These are phyloP conservation scores for Cepaea hortensis DNA, from an alignment of 2,888 invertebrate species.

Conservation along the genomic window DNA sequence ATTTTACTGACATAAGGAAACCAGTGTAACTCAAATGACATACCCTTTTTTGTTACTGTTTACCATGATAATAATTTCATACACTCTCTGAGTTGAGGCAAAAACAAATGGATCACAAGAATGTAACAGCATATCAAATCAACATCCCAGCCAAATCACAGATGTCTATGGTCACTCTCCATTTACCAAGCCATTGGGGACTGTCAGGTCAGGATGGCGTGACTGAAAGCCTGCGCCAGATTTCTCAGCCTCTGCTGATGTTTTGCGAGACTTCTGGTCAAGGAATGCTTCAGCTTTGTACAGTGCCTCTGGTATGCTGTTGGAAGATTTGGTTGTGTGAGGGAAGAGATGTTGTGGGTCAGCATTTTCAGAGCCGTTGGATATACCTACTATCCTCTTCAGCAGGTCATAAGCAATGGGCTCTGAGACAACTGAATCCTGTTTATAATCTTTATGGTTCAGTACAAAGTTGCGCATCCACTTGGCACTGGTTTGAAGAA, in stretches of 20 bases:
- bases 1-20: too few species aligned
- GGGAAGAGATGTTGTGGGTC: conserved; percentile 64
- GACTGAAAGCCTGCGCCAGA: too few species aligned
- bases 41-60: neutral
- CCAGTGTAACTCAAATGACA: too few species aligned
- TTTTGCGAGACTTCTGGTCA: conserved; percentile 42
- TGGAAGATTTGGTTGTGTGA: conserved; percentile 63
- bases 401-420: conserved; percentile 72
- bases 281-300: conserved; percentile 59
- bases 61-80: neutral
- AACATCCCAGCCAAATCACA: neutral
- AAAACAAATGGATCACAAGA: neutral
- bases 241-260: neutral
- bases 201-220: neutral
- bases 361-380: conserved; percentile 52
- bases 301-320: conserved; percentile 69
- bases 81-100: neutral
- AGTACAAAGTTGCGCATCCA: conserved; percentile 95
- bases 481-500: conserved; percentile 92
- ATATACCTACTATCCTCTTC: conserved; percentile 54
- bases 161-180: neutral
- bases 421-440: conserved; percentile 92
- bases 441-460: conserved; percentile 90
- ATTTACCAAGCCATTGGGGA: neutral
- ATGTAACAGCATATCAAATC: neutral